Evolutionary conservation across 2,113 vertebrate genomes (phyloP), one percentile per base, ranked within the genome.

Genomic region (Sylvicapra grimmia): DNA sequence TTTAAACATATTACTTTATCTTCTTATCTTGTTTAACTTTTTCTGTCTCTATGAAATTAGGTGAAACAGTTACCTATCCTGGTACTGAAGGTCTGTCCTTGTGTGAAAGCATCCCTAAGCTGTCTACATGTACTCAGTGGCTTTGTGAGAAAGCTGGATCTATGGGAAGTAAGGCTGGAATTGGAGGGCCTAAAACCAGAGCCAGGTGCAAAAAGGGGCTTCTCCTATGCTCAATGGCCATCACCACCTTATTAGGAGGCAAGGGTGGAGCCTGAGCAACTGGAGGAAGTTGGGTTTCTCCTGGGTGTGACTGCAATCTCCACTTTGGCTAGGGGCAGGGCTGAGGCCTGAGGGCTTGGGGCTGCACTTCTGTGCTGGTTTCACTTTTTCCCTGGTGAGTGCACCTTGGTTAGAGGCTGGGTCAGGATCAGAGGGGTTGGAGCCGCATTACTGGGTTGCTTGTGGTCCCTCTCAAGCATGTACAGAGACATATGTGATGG

Each of bases 241-340:
- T 54, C 31, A 2, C 31, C 14, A 18, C 18, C 31, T 33, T n/a
- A n/a, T 23, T n/a, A 83, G 51, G 31, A 12, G 11, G 3, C 18
- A n/a, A 83, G 18, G 2, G 5, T 1, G 0, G 31, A 33, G 80
- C 19, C 51, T 54, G 49, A 53, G 31, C 3, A 2, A 12, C 51
- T 83, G 31, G 19, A 23, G 31, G 31, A 3, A 54, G 51, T 0
- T 54, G 18, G 6, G 19, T n/a, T 83, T 54, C 31, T 83, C 31
- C 19, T 54, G 31, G 19, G 51, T 23, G 80, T n/a, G 19, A n/a
- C 19, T 33, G 51, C 11, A n/a, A 4, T 83, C 51, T n/a, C 80
- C 33, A 33, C 51, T 33, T n/a, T 54, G 31, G 51, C 33, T 23
- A 53, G 51, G 31, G 18, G 5, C 31, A 54, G 12, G 49, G 6